Percentiles rank a stretch among this genome's conserved stretches.
Conservation (phyloP, 2,797 vertebrate species). For the Helicolenus hilgendorfi region DNA sequence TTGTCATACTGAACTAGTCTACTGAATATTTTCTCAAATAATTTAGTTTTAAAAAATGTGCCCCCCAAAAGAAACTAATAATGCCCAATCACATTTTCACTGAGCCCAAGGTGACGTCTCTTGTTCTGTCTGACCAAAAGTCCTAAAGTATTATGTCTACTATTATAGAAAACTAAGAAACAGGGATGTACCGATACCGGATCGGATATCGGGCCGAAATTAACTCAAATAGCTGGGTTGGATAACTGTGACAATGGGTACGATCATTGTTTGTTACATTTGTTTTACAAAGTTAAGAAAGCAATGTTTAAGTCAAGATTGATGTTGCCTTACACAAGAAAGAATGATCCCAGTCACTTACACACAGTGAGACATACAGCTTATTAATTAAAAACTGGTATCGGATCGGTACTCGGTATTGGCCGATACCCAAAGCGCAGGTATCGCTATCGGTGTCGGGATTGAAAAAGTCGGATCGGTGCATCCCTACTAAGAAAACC, state of each 20-base stretch:
- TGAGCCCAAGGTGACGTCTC: background rate
- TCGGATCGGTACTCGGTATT: too few species aligned
- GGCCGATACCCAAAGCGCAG: too few species aligned
- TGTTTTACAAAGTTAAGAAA: too few species aligned
- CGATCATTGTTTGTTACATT: background rate
- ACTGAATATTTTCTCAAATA: background rate
- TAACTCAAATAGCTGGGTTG: background rate
- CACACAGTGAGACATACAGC: too few species aligned
- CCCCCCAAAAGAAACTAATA: background rate
- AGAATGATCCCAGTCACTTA: too few species aligned
- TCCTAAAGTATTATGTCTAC: background rate
- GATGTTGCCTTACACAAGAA: too few species aligned
- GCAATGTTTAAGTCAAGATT: too few species aligned
- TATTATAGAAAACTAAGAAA: background rate
- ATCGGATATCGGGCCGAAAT: background rate
- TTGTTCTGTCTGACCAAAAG: background rate
- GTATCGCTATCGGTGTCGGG: too few species aligned
- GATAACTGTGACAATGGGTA: background rate
- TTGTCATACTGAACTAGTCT: background rate
- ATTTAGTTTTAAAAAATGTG: background rate
- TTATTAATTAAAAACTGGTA: too few species aligned
- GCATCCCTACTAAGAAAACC: background rate
- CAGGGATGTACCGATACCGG: background rate
- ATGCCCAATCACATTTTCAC: background rate
- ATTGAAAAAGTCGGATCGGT: too few species aligned